Base-by-base conservation (phyloP, 2,888 invertebrate genomes). In the Drosophila longiperda region DNA sequence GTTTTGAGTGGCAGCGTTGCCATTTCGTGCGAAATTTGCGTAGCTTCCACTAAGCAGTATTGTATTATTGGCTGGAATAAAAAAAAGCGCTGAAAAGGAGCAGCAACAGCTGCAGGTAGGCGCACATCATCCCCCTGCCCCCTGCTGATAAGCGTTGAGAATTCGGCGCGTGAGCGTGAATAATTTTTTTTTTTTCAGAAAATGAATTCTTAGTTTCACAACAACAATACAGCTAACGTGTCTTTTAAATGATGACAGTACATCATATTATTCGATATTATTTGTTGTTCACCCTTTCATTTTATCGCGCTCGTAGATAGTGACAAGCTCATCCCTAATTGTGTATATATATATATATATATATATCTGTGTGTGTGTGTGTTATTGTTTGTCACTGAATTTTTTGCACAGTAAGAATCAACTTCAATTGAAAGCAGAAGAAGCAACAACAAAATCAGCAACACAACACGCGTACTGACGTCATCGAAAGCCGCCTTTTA, bases 1-100 rank as follows among this genome's bases (percentile, higher is more conserved):
- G 85, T 84, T 82, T 83, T 48, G 26, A 17, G 15, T 59, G 67
- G 67, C 83, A 73, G 85, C 73, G 85, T 87, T 85, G 84, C 84
- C 84, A 84, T 81, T 85, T 81, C 67, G 66, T 67, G 63, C 62
- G 38, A 81, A 82, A 73, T 80, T 80, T 77, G 77, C 77, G 79
- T 83, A 78, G 76, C 52, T 57, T 20, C 52, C 29, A 45, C 20
- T 45, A 55, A 61, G 33, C 45, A 23, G 15, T 57, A 40, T 49
- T 57, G 33, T 58, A 53, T 63, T 66, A 45, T 61, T 65, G 45
- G 26, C 49, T 50, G 20, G 40, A 58, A 73, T 55, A 58, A 75
- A 62, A 58, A 75, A 75, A 58, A 60, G 52, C 61, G 36, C 11
- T 50, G 58, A 23, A 29, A 38, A 50, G 50, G 49, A 54, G 42